Base-by-base conservation (phyloP, 2,888 invertebrate genomes). In the Drosophila rubida region DNA sequence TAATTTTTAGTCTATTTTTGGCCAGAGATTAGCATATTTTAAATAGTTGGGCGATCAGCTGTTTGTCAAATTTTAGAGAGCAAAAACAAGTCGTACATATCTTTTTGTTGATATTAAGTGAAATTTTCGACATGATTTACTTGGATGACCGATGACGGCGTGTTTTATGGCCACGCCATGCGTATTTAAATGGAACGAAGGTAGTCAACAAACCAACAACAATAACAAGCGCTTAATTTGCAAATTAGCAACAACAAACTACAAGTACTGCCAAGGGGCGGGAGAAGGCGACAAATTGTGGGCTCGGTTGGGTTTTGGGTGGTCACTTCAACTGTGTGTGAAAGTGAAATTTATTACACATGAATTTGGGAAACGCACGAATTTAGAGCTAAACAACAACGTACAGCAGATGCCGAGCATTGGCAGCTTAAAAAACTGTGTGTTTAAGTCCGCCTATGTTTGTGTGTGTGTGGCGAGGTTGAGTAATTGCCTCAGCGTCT, bases 311-410 rank as follows among this genome's bases (percentile, higher is more conserved):
- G 45, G 60, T 75, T 66, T 72, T 75, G 77, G 78, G 73, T 85
- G 82, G 76, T 54, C 72, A 44, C 62, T 66, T 75, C 68, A 65
- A 73, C 70, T 77, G 80, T 83, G 87, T 79, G 87, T 79, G 88
- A 85, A 85, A 85, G 85, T 85, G 85, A 85, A 88, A 85, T 86
- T 86, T 84, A 83, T 83, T 83, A 76, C 84, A 69, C 77, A 75
- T 73, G 69, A 74, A 62, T 64, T 75, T 67, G 25, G 57, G 32
- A 78, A 75, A 72, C 72, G 67, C 81, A 66, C 55, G 42, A 82
- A 84, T 74, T 76, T 69, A 74, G 84, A 81, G 84, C 64, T 58
- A 73, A 67, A 32, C 32, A 32, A 32, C 32, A n/a, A 44, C 69
- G 37, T 59, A 37, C 23, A 65, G 25, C 70, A 51, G 42, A 51